Evolutionary conservation across 2,888 invertebrate species (phyloP).

Genomic region (Liopterus haemorrhoidalis): DNA sequence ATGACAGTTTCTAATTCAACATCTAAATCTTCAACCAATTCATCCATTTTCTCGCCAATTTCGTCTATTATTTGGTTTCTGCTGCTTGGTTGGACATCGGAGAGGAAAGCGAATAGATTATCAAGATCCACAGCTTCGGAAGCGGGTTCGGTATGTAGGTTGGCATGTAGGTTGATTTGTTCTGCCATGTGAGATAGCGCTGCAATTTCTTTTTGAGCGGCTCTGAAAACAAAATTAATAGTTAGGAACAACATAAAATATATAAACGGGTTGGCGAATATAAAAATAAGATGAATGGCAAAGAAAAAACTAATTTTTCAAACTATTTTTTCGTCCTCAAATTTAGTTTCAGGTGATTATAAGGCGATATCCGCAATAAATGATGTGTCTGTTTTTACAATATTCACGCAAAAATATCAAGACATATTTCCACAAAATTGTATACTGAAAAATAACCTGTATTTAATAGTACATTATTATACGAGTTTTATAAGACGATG

Average conservation of each 20-base stretch:
- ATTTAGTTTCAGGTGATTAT: too few relatives aligned
- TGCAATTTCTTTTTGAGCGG: constrained; percentile 63
- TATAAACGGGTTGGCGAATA: not conserved
- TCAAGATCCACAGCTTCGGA: constrained; percentile 79
- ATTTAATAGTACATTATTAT: too few relatives aligned
- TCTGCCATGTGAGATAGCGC: constrained; percentile 68
- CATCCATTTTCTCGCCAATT: constrained; percentile 78
- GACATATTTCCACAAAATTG: too few relatives aligned
- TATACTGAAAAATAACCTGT: too few relatives aligned
- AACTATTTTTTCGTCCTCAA: too few relatives aligned
- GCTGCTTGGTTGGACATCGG: constrained; percentile 62
- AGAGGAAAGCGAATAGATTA: constrained; percentile 83
- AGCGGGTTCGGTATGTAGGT: constrained; percentile 47
- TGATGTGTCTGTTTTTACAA: too few relatives aligned
- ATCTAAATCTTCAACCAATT: constrained; percentile 74
- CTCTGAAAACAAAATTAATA: constrained; percentile 46
- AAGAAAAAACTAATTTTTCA: too few relatives aligned
- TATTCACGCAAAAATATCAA: too few relatives aligned
- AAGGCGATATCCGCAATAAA: too few relatives aligned
- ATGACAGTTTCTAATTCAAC: constrained; percentile 67
- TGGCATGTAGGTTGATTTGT: constrained; percentile 60
- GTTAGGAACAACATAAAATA: not conserved
- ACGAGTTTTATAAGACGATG: too few relatives aligned
- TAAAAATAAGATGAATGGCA: too few relatives aligned
- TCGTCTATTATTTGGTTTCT: constrained; percentile 65